Evolutionary conservation across 2,888 invertebrate genomes (phyloP), one percentile per base, ranked within the genome.

Genomic region (Dermolepida albohirtum): DNA sequence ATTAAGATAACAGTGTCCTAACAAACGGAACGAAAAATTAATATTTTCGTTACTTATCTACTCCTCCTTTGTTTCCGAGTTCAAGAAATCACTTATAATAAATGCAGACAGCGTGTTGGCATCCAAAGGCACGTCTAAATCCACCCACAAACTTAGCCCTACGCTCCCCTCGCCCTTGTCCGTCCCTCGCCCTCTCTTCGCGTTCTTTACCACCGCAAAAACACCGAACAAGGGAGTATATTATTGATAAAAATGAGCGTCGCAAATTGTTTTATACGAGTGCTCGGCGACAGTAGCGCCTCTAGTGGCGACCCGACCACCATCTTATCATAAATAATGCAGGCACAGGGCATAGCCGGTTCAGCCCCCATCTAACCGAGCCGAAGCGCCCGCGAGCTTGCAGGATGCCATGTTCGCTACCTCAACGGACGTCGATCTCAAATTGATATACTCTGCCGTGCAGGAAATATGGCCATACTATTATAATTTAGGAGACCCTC

Each of bases 261-360:
- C 77, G 79, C 81, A 81, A 81, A 80, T 81, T 81, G 81, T 80
- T 81, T 81, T 80, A 80, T 81, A 81, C 80, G 80, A 79, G 78
- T 79, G 78, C 76, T 75, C 75, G 76, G 79, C 77, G 79, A 78
- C 78, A 77, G 74, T 74, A 75, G 73, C 71, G 71, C 72, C 71
- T 62, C 64, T 54, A 52, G 68, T 74, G 74, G 70, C 70, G 67
- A 55, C 70, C 66, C 68, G 63, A 70, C 71, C 75, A 72, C 76
- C 74, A 74, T 78, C 79, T 78, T 78, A 77, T 76, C 77, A 77
- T 81, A 78, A 80, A 81, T 80, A 80, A 81, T 80, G 78, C 77
- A 80, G 69, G 69, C 67, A 64, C 65, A n/a, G 14, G 43, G 27
- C 7, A 14, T 47, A 47, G 47, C 17, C 47, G 8, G 47, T 47